These are phyloP conservation scores for Papilio polyxenes DNA, from an alignment of 1,140 invertebrate genomes.

Conservation along the genomic window DNA sequence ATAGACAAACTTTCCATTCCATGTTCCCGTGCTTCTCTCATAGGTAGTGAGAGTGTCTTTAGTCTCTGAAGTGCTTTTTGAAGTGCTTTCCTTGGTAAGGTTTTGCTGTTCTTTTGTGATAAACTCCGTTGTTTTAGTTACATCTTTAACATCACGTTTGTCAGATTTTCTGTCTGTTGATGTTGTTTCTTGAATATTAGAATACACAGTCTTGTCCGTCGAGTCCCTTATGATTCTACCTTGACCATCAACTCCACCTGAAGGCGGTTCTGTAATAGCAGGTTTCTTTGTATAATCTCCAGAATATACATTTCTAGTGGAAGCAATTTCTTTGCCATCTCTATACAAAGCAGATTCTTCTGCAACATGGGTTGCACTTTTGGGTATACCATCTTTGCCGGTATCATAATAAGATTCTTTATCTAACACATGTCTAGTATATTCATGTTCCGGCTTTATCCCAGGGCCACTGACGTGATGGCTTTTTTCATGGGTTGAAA, in stretches of 20 bases:
- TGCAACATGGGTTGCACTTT: constrained; percentile 64
- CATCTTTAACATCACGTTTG: constrained; percentile 57
- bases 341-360: constrained; percentile 74
- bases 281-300: constrained; percentile 72
- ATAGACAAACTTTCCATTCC: constrained; percentile 76
- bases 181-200: constrained; percentile 51
- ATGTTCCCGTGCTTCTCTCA: constrained; percentile 74
- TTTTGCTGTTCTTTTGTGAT: constrained; percentile 67
- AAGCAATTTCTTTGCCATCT: constrained; percentile 73
- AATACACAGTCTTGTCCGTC: constrained; percentile 53
- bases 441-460: constrained; percentile 80
- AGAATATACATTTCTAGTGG: constrained; percentile 68
- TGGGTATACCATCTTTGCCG: constrained; percentile 77
- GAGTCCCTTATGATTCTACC: constrained; percentile 56
- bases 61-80: constrained; percentile 58
- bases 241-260: constrained; percentile 54
- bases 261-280: constrained; percentile 65
- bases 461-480: constrained; percentile 76
- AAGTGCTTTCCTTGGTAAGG: constrained; percentile 62
- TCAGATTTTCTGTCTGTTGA: constrained; percentile 55
- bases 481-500: constrained; percentile 78
- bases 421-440: constrained; percentile 78
- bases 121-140: constrained; percentile 65
- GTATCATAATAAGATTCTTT: constrained; percentile 81
- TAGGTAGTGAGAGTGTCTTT: constrained; percentile 74